phyloP scores from a whole-genome alignment of 2,888 invertebrate genomes.

The Strigamia crassipes region DNA sequence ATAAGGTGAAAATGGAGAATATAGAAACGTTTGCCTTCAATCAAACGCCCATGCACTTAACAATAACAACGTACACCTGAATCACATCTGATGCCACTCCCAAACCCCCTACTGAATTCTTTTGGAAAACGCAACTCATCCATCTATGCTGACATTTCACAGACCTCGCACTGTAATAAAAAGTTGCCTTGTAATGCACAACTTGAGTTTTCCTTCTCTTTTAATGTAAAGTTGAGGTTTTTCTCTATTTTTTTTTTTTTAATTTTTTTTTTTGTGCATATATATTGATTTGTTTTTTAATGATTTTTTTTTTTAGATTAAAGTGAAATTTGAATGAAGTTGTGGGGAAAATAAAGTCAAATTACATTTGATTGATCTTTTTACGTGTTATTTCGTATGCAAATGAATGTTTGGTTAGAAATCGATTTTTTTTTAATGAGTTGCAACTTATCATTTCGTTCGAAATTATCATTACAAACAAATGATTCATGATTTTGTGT shows the following conservation, averaged over 20 bases:
- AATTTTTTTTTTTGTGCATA: neutral
- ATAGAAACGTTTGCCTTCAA: conserved; percentile 19
- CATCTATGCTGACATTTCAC: conserved; percentile 37
- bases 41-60: conserved; percentile 37
- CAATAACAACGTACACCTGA: conserved; percentile 36
- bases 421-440: neutral
- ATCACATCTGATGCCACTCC: conserved; percentile 28
- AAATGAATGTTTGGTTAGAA: no score
- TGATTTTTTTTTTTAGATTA: neutral
- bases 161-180: conserved; percentile 19
- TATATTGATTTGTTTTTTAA: neutral
- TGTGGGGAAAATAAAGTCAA: no score
- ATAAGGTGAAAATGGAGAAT: conserved; percentile 5
- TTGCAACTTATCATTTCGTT: neutral
- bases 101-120: conserved; percentile 25
- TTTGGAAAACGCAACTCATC: conserved; percentile 33
- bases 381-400: no score
- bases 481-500: neutral
- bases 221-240: neutral
- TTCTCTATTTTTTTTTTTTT: neutral
- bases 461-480: neutral
- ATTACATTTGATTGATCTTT: no score
- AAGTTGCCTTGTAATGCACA: conserved; percentile 36
- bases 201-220: neutral
- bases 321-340: no score